These are phyloP conservation scores for Peucedramus taeniatus DNA, from an alignment of 2,113 vertebrate genomes.

Conservation along the genomic window DNA sequence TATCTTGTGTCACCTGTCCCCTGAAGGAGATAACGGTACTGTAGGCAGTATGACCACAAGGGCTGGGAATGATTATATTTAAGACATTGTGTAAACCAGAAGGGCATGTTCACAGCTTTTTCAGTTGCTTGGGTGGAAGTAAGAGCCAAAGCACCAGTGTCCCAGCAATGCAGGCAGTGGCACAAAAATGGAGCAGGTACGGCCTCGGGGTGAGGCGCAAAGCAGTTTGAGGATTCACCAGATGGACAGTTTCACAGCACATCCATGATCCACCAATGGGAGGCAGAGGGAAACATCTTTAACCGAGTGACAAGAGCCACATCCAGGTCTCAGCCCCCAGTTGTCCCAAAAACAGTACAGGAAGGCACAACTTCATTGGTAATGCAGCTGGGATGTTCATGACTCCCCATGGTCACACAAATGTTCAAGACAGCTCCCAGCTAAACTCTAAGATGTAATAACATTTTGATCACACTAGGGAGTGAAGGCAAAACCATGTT, in stretches of 20 bases:
- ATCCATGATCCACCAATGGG: neutral
- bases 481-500: neutral
- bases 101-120: neutral
- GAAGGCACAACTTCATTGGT: neutral
- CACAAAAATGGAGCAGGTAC: neutral
- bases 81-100: neutral
- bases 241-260: neutral
- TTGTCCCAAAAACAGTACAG: neutral
- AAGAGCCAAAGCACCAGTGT: fast-evolving
- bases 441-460: neutral
- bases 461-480: neutral
- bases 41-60: neutral
- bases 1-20: fast-evolving
- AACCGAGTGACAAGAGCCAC: neutral
- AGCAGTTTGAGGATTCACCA: neutral
- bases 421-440: neutral
- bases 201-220: fast-evolving
- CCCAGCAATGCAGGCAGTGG: neutral
- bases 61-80: neutral
- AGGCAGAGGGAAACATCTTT: neutral
- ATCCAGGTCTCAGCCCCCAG: neutral
- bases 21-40: neutral
- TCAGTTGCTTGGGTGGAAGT: neutral
- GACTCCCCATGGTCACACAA: neutral
- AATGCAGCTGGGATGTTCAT: neutral